Base-by-base conservation (phyloP, 1,140 invertebrate genomes). In the Drosophila ambigua region DNA sequence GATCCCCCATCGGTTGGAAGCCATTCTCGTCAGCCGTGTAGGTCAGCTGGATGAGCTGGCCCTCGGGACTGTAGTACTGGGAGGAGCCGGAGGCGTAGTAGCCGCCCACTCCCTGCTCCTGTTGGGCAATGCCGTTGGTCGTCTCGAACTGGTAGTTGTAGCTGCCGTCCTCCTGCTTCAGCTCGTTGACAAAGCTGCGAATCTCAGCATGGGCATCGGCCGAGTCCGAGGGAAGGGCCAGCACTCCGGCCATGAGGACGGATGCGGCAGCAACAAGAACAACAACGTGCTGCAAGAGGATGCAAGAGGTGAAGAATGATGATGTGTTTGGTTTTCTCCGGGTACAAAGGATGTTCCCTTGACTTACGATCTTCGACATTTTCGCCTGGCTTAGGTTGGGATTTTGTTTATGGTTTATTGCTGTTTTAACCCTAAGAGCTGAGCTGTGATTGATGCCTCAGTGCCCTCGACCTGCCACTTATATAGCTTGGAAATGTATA, bases 11-110 rank as follows among this genome's bases (percentile, higher is more conserved):
- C 15, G 94, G 92, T 61, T 92, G 92, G 87, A 92, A 93, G 1
- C 93, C 94, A 67, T 95, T 94, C 79, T 95, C 94, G 81, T 95
- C 94, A 28, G 94, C 94, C 5, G 92, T 93, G 72, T 94, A 95
- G 9, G 92, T 92, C 11, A 94, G 77, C 26, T 92, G 83, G 63
- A 93, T 92, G 1, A 90, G 92, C 75, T 91, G 90, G 1, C 93
- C 93, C 68, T 93, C 93, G 4, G 90, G 90, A 9, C 73, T 71
- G 45, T 82, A 79, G 15, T 85, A 91, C 45, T 85, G 73, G 0
- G 81, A 91, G 15, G 83, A 88, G 43, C 91, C 91, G 24, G 69
- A 81, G 35, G 90, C 89, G 45, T 88, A 85, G 31, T 91, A 88
- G 8, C 90, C 90, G 9, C 90, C 91, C 9, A 80, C 78, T 28